Conservation (phyloP, 1,140 invertebrate species). For the Procambarus clarkii region DNA sequence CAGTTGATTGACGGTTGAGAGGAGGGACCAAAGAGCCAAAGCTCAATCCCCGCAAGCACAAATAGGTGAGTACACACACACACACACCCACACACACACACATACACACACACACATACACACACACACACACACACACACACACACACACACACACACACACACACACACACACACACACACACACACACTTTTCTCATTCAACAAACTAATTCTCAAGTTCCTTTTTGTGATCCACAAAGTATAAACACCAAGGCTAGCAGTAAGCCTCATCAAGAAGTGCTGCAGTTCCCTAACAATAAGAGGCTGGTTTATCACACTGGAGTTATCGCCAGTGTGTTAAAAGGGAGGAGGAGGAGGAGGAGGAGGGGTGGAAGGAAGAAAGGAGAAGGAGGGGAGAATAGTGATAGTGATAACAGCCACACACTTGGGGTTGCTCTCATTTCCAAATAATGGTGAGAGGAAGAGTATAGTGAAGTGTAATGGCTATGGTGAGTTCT, state of each 20-base stretch:
- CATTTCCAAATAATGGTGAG: too few relatives aligned
- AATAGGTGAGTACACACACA: neutral
- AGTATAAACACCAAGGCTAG: neutral
- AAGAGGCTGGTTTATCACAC: too few relatives aligned
- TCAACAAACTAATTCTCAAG: neutral
- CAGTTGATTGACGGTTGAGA: too few relatives aligned
- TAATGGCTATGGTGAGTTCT: too few relatives aligned
- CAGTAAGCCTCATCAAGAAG: too few relatives aligned
- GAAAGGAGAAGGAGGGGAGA: neutral
- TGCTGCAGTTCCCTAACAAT: too few relatives aligned
- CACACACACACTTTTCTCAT: neutral
- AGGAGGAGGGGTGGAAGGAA: neutral
- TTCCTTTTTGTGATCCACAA: neutral
- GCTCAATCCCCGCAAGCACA: neutral
- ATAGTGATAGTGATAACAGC: too few relatives aligned
- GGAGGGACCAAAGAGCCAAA: neutral
- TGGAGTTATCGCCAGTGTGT: neutral
- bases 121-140: neutral
- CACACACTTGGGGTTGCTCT: too few relatives aligned
- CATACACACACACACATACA: neutral
- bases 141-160: neutral
- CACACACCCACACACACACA: neutral
- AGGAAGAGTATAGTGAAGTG: too few relatives aligned
- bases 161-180: neutral
- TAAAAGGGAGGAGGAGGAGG: neutral